phyloP scores from a whole-genome alignment of 2,797 vertebrate species.

The Decapterus maruadsi region DNA sequence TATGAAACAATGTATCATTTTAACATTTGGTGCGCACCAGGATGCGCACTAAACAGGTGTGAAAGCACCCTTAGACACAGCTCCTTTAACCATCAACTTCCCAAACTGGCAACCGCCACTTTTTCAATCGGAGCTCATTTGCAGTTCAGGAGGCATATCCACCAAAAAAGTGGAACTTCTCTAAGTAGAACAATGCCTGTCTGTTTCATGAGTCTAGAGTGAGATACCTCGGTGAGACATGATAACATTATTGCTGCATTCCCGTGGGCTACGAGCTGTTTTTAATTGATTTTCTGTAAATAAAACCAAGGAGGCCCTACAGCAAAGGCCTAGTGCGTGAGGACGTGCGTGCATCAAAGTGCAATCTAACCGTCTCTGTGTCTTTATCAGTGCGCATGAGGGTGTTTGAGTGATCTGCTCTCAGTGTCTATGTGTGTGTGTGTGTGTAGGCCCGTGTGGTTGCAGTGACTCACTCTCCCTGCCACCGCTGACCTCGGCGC shows the following conservation, averaged over 20 bases:
- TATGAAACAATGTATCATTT: too few relatives aligned
- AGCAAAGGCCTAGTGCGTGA: constrained; percentile 39
- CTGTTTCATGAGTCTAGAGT: constrained; percentile 22
- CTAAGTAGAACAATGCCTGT: constrained; percentile 27
- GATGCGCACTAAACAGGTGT: too few relatives aligned
- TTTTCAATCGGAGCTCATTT: constrained; percentile 21
- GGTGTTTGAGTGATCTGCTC: constrained; percentile 16
- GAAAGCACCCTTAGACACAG: too few relatives aligned
- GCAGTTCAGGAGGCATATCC: constrained; percentile 1
- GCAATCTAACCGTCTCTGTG: constrained; percentile 20
- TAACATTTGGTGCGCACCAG: too few relatives aligned
- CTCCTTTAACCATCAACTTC: neutral
- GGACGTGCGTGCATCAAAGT: constrained; percentile 43
- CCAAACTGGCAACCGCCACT: neutral
- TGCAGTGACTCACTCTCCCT: constrained; percentile 74
- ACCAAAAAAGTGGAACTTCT: constrained; percentile 33
- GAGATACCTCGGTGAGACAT: constrained; percentile 26
- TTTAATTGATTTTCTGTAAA: constrained; percentile 73
- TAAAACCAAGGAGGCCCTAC: constrained; percentile 49
- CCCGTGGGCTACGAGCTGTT: constrained; percentile 47
- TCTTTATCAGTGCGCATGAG: constrained; percentile 27
- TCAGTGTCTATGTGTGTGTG: neutral
- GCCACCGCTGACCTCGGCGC: constrained; percentile 61
- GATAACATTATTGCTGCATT: constrained; percentile 32
- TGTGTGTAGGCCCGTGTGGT: constrained; percentile 55